These are phyloP conservation scores for Apocrypta bakeri DNA, from an alignment of 1,140 invertebrate species.

Conservation along the genomic window DNA sequence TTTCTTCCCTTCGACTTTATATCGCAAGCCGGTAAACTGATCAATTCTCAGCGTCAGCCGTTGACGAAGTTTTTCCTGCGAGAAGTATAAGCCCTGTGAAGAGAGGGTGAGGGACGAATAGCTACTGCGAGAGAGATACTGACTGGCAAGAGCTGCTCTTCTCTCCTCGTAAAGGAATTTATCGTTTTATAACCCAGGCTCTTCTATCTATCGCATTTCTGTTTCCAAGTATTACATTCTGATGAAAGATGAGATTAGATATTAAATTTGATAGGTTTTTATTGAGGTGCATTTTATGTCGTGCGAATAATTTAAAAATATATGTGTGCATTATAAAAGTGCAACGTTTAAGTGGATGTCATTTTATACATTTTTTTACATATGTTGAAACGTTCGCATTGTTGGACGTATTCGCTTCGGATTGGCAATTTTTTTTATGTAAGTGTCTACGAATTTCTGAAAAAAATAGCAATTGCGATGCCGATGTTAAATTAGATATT, in stretches of 20 bases:
- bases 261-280: no score
- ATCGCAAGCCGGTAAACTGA: conserved; percentile 24
- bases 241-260: background rate
- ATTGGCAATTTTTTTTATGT: no score
- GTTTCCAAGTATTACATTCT: background rate
- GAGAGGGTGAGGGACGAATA: background rate
- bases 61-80: conserved; percentile 34
- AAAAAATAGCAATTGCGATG: no score
- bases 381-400: no score
- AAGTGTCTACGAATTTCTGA: no score
- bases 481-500: no score
- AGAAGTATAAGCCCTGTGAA: background rate
- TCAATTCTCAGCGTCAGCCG: conserved; percentile 23
- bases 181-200: conserved; percentile 5
- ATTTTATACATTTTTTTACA: no score
- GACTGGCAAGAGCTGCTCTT: background rate
- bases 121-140: conserved; percentile 1
- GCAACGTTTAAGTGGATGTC: no score
- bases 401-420: no score
- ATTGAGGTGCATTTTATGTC: no score
- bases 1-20: background rate
- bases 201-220: background rate
- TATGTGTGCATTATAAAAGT: no score
- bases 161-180: conserved; percentile 3
- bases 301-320: no score